Evolutionary conservation across 1,140 invertebrate species (phyloP), one percentile per base, ranked within the genome.

Genomic region (Camponotus vicinus): DNA sequence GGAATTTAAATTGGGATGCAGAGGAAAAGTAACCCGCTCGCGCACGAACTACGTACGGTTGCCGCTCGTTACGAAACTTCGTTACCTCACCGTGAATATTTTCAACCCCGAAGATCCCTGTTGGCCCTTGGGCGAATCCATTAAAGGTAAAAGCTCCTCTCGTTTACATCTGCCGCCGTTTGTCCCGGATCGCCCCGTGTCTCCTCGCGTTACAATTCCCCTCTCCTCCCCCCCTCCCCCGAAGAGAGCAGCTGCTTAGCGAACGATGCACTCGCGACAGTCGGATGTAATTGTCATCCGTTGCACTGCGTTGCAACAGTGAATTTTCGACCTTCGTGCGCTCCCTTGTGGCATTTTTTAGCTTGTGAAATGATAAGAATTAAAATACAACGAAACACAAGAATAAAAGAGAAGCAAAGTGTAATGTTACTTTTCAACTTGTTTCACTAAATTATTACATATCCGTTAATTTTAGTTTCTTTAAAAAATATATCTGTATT

Each of bases 131-230:
- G 88, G 89, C 88, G 86, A 90, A 90, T 90, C 89, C 85, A 90
- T 90, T 90, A 90, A 90, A 90, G 89, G 88, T 89, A 90, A 90
- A 90, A 90, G 89, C 89, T 90, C 80, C 89, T 90, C 89, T 85
- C 89, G 89, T 89, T 90, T 90, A 90, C 89, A 90, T 90, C 89
- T 89, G 89, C 88, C 86, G 88, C 77, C 75, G 69, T 85, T 37
- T 69, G 49, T 59, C 84, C 49, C 76, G 76, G 71, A 55, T 59
- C 61, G 15, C 66, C 52, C 27, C 69, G 86, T 32, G 75, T 77
- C 61, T 83, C 71, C 77, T 88, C 66, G 71, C 86, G 69, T 73
- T 83, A 73, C 79, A 55, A 73, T 83, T 73, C 27, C 66, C 27
- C 21, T 21, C 21, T 21, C 21, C 21, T 21, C 21, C 21, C 21